These are phyloP conservation scores for Phortica magna DNA, from an alignment of 2,888 invertebrate species.

Conservation along the genomic window DNA sequence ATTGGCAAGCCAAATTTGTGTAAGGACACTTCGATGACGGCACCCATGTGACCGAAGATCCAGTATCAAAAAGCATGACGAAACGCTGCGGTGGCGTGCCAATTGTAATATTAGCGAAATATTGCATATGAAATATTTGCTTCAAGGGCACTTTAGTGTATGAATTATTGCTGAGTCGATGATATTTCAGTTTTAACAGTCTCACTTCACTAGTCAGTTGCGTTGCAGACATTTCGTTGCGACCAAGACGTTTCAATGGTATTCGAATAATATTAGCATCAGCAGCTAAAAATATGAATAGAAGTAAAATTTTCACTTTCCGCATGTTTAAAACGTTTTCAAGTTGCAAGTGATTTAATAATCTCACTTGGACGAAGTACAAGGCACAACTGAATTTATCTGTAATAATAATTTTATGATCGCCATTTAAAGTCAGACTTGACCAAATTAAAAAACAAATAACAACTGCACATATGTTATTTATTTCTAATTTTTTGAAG, in stretches of 20 bases:
- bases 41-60: constrained; percentile 98
- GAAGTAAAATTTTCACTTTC: not conserved
- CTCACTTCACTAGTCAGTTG: not conserved
- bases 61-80: constrained; percentile 97
- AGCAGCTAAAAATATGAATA: not conserved
- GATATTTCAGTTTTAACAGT: not conserved
- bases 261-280: not conserved
- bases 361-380: no score
- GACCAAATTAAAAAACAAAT: no score
- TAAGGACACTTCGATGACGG: constrained; percentile 96
- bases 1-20: constrained; percentile 81
- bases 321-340: not conserved
- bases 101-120: constrained; percentile 93
- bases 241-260: not conserved
- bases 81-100: constrained; percentile 94
- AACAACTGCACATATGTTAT: no score
- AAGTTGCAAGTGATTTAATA: no score
- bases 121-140: constrained; percentile 95
- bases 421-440: no score
- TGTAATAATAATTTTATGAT: no score
- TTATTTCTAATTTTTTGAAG: no score
- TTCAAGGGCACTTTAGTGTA: constrained; percentile 79
- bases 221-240: not conserved
- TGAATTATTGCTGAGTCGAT: not conserved
- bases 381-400: no score